phyloP scores from a whole-genome alignment of 1,140 invertebrate genomes.

The Macrostomum lignano region DNA sequence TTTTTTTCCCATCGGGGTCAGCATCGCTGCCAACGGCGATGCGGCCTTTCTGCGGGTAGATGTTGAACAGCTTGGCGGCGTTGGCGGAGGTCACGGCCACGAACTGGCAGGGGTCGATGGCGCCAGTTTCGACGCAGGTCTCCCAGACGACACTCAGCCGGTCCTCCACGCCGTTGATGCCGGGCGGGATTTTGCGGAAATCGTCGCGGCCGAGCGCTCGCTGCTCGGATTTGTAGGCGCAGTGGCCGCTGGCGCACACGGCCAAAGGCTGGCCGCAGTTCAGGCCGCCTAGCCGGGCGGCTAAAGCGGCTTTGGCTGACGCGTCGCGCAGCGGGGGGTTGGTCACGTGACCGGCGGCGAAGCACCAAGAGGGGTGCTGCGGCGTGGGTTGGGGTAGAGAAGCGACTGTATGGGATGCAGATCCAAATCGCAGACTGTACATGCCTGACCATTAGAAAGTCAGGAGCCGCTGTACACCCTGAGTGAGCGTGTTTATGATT shows the following conservation, averaged over 20 bases:
- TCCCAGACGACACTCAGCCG: slow-evolving; percentile 91
- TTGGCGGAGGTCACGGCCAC: slow-evolving; percentile 82
- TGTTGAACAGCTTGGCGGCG: slow-evolving; percentile 86
- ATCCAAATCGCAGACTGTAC: too few relatives aligned
- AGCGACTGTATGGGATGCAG: too few relatives aligned
- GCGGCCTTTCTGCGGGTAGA: slow-evolving; percentile 61
- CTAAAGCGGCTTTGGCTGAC: too few relatives aligned
- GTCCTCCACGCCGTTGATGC: slow-evolving; percentile 88
- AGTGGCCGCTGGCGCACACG: slow-evolving; percentile 91
- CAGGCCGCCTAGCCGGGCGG: too few relatives aligned
- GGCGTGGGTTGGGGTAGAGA: too few relatives aligned
- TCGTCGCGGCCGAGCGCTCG: slow-evolving; percentile 60
- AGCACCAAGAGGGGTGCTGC: slow-evolving; percentile 38
- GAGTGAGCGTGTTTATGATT: too few relatives aligned
- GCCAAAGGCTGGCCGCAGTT: too few relatives aligned
- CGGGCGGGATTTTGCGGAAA: slow-evolving; percentile 87
- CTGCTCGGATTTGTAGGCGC: slow-evolving; percentile 69
- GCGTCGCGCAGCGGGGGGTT: slow-evolving; percentile 64
- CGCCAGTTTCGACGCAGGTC: slow-evolving; percentile 61
- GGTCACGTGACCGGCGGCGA: slow-evolving; percentile 60
- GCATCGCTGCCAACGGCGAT: slow-evolving; percentile 77
- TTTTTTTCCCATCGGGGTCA: slow-evolving; percentile 54
- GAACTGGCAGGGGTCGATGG: slow-evolving; percentile 66
- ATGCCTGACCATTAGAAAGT: too few relatives aligned
- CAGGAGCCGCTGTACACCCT: too few relatives aligned